Conservation (phyloP, 1,140 invertebrate genomes). For the Phortica variegata region DNA sequence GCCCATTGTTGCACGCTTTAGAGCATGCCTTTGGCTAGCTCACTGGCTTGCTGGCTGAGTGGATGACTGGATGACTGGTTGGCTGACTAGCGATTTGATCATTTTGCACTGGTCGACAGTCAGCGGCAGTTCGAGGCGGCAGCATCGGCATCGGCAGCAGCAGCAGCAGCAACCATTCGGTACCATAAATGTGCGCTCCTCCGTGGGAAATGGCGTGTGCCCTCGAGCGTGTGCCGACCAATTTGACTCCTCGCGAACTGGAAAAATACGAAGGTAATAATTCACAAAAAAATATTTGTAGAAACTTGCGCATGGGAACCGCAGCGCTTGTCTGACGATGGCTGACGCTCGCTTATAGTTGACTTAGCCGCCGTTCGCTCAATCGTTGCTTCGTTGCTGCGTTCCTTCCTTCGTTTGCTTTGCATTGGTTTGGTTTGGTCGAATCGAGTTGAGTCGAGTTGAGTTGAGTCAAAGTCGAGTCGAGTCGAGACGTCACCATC, state of each 20-base stretch:
- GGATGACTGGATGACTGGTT: conserved; percentile 5
- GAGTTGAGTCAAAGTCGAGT: too few relatives aligned
- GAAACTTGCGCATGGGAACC: conserved; percentile 54
- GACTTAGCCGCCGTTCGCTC: conserved; percentile 21
- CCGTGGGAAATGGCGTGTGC: conserved; percentile 59
- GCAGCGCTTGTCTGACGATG: conserved; percentile 42
- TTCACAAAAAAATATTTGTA: conserved; percentile 56
- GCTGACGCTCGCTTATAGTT: conserved; percentile 17
- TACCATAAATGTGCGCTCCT: conserved; percentile 48
- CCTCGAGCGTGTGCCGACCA: conserved; percentile 58
- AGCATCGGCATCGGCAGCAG: conserved; percentile 2
- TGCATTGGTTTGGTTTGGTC: too few relatives aligned
- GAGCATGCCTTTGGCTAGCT: background rate
- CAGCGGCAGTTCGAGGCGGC: conserved; percentile 10
- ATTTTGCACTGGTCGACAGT: conserved; percentile 20
- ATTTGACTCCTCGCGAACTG: conserved; percentile 57
- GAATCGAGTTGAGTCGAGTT: too few relatives aligned
- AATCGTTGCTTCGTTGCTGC: background rate
- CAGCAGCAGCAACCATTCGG: conserved; percentile 4
- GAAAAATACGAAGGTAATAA: conserved; percentile 55
- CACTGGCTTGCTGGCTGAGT: background rate
- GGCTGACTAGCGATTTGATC: conserved; percentile 15
- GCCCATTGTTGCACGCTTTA: background rate
- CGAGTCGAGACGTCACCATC: too few relatives aligned
- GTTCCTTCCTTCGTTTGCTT: too few relatives aligned